phyloP scores from a whole-genome alignment of 2,113 vertebrate genomes.

The Megaceryle torquata region DNA sequence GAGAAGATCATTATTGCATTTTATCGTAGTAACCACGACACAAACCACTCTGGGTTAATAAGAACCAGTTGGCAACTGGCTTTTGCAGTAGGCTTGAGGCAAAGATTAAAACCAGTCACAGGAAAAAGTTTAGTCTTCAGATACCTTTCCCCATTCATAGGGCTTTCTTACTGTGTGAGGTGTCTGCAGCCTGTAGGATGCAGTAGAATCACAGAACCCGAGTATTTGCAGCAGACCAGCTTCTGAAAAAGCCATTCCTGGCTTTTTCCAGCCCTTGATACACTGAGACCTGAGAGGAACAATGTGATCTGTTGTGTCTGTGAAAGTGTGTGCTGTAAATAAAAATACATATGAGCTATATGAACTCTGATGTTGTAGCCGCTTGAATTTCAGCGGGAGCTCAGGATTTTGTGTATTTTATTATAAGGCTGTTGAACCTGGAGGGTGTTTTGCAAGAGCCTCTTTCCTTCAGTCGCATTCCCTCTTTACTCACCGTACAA shows the following conservation, averaged over 20 bases:
- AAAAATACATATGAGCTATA: not conserved
- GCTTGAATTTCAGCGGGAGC: not conserved
- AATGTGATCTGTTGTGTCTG: fast-evolving
- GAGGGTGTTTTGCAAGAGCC: not conserved
- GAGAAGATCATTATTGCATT: not conserved
- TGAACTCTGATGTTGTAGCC: not conserved
- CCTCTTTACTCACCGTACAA: not conserved
- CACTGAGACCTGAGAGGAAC: not conserved
- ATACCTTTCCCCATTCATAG: not conserved
- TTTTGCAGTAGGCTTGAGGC: not conserved
- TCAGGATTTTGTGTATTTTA: not conserved
- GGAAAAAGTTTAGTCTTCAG: not conserved
- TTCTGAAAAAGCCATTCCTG: not conserved
- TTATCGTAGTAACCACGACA: not conserved
- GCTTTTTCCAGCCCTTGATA: not conserved
- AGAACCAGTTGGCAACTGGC: not conserved
- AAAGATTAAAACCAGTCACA: not conserved
- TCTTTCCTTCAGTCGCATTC: not conserved
- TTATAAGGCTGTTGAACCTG: not conserved
- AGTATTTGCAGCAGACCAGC: not conserved
- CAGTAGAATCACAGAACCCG: not conserved
- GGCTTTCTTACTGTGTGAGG: fast-evolving
- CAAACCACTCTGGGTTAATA: not conserved
- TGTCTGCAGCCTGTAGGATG: not conserved
- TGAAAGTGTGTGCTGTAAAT: not conserved